Base-by-base conservation (phyloP, 1,140 invertebrate species). In the Coelopa frigida region DNA sequence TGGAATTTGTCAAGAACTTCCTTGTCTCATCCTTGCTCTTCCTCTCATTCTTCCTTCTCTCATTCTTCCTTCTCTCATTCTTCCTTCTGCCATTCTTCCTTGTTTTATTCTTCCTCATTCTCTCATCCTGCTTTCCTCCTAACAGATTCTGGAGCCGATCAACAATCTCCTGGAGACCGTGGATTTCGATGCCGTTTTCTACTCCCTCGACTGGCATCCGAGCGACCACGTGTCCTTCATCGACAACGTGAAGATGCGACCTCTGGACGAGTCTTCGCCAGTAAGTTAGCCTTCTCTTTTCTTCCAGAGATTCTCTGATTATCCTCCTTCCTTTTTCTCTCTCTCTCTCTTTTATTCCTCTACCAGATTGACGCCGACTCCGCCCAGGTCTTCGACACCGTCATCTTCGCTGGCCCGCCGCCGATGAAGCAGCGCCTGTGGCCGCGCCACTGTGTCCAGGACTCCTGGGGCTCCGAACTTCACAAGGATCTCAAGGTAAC, bases 191-290 rank as follows among this genome's bases (percentile, higher is more conserved):
- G 78, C 81, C 2, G 83, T 98, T n/a, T 91, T 94, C 61, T 98
- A 98, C 72, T 92, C 93, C 1, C 73, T 91, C 43, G 95, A 98
- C 73, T 98, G 94, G 94, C 95, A 98, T 79, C 94, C 94, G 1
- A 80, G 81, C 24, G 85, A 97, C 75, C 95, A 99, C 72, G 87
- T 98, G 18, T 97, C 93, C 12, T 99, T 98, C 70, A 85, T 94
- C 51, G 94, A 95, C 59, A 96, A 95, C 73, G 79, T 94, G 32
- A 75, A 76, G 38, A 73, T 77, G 57, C 70, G 84, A 18, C 80
- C 82, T 49, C 64, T 88, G 32, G 78, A 88, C 61, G 71, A 76
- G 43, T 78, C 78, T 5, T 87, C 82, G 59, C 75, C 78, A 44
- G 78, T 84, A 56, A 75, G 72, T 54, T 15, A 15, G 31, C 15